These are phyloP conservation scores for Muntiacus reevesi DNA, from an alignment of 2,113 vertebrate genomes.

Conservation along the genomic window DNA sequence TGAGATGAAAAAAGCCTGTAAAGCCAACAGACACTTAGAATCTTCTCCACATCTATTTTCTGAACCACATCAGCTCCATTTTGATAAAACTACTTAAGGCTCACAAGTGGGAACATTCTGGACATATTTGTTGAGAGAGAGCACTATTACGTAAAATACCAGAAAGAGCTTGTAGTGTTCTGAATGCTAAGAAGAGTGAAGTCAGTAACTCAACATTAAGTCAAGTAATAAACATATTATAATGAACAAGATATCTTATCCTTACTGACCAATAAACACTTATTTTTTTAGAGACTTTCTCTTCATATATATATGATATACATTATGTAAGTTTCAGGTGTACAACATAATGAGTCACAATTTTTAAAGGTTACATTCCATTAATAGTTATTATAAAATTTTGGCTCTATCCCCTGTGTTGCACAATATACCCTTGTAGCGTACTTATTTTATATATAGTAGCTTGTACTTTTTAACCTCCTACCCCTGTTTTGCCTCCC, in stretches of 20 bases:
- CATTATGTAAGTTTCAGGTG: neutral
- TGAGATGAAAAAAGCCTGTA: slow-evolving; percentile 78
- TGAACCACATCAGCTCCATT: neutral
- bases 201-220: neutral
- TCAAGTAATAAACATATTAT: neutral
- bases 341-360: neutral
- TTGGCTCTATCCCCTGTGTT: neutral
- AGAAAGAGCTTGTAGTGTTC: neutral
- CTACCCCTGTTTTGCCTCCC: neutral
- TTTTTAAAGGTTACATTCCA: neutral
- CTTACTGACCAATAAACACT: neutral
- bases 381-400: neutral
- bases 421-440: neutral
- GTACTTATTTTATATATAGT: neutral
- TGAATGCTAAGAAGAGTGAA: neutral
- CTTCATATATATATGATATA: neutral
- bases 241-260: neutral
- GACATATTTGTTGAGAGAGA: neutral
- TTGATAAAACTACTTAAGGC: neutral
- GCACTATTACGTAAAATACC: neutral
- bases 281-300: neutral
- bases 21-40: slow-evolving; percentile 41
- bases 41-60: neutral
- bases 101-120: neutral
- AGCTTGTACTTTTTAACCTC: neutral